Percentiles rank a stretch among this genome's conserved stretches.
These are phyloP conservation scores for Cottoperca gobio DNA, from an alignment of 2,797 vertebrate species.

Conservation along the genomic window DNA sequence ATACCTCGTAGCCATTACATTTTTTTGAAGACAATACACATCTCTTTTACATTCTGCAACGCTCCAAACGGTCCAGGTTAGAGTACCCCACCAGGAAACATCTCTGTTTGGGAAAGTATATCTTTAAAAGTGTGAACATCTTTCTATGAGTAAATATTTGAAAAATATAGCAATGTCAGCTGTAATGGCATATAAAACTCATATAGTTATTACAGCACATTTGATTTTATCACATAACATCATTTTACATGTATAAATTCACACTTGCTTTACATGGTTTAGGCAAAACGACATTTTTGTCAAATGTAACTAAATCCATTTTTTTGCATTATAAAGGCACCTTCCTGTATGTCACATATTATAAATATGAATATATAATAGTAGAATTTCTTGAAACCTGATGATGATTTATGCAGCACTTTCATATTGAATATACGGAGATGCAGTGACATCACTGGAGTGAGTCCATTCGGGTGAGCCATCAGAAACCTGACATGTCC, in stretches of 20 bases:
- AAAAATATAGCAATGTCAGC: neutral
- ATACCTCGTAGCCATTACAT: neutral
- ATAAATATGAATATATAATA: neutral
- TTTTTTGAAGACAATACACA: slow-evolving; percentile 1
- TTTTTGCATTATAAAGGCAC: too few species aligned
- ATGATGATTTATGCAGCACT: neutral
- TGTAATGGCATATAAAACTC: neutral
- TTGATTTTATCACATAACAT: neutral
- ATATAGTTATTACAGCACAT: neutral
- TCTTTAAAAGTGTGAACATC: neutral
- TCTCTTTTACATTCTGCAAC: neutral
- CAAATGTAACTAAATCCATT: too few species aligned
- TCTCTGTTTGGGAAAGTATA: neutral
- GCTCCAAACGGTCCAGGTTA: neutral
- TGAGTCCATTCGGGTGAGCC: neutral
- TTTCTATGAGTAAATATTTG: neutral
- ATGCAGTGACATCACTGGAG: too few species aligned
- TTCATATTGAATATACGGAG: too few species aligned
- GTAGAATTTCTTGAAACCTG: neutral
- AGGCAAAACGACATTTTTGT: too few species aligned
- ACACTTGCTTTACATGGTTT: neutral
- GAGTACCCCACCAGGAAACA: neutral
- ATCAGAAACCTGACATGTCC: neutral
- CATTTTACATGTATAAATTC: neutral
- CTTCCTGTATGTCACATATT: too few species aligned